Percentiles rank a stretch among this genome's conserved stretches.
phyloP scores from a whole-genome alignment of 2,113 vertebrate species.

The Charadrius vociferus region DNA sequence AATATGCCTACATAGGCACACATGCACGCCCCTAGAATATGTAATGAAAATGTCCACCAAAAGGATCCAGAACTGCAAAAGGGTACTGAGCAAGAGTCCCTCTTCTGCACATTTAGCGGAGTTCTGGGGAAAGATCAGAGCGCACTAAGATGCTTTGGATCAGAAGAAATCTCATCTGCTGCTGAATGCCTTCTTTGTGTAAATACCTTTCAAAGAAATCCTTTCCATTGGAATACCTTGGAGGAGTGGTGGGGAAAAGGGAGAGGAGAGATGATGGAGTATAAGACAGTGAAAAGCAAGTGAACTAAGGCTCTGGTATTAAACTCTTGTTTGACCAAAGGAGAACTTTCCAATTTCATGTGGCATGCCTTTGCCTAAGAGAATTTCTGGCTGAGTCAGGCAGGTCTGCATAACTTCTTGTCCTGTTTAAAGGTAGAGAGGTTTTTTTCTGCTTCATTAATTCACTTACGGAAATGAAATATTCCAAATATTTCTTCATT shows the following conservation, averaged over 20 bases:
- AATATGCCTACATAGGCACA: neutral
- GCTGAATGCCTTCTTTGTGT: neutral
- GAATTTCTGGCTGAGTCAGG: neutral
- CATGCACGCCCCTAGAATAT: neutral
- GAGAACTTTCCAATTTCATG: neutral
- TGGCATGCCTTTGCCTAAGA: neutral
- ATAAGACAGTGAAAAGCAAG: neutral
- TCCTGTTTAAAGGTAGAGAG: neutral
- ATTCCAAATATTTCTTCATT: neutral
- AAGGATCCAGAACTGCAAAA: neutral
- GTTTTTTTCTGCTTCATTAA: neutral
- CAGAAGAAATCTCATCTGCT: neutral
- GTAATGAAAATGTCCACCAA: neutral
- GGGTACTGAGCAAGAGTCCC: neutral
- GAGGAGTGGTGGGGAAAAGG: neutral
- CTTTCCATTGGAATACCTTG: neutral
- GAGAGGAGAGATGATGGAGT: neutral
- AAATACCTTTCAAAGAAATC: neutral
- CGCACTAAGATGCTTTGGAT: neutral
- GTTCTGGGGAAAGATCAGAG: neutral
- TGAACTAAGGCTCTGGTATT: neutral
- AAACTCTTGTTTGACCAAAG: neutral
- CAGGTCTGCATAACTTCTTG: neutral
- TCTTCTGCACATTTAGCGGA: neutral
- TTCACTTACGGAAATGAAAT: neutral